These are phyloP conservation scores for Xenus cinereus DNA, from an alignment of 2,113 vertebrate genomes.

Conservation along the genomic window DNA sequence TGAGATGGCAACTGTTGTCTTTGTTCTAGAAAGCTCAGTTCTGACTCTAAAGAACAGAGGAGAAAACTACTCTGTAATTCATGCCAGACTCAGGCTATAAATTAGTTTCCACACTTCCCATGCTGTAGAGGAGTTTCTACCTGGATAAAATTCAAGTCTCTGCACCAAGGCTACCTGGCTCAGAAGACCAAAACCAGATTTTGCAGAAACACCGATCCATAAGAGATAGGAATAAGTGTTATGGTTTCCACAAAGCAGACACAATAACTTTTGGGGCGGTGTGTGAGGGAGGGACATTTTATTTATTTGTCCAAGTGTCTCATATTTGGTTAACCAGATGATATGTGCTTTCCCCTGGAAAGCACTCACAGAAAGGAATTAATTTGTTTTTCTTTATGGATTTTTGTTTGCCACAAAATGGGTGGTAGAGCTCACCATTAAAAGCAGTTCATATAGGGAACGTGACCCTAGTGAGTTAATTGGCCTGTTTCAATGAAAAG, in stretches of 20 bases:
- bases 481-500: slow-evolving; percentile 51
- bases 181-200: neutral
- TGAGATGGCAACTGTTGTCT: neutral
- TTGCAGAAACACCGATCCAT: neutral
- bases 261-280: neutral
- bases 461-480: slow-evolving; percentile 28
- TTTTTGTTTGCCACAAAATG: slow-evolving; percentile 31
- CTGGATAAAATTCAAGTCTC: neutral
- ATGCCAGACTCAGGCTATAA: neutral
- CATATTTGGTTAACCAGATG: neutral
- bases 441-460: slow-evolving; percentile 30
- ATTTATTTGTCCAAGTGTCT: neutral
- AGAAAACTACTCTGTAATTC: neutral
- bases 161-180: neutral
- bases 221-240: neutral
- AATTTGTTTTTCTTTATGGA: neutral
- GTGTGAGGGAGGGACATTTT: neutral
- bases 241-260: neutral
- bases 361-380: neutral
- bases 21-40: neutral
- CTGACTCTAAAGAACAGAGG: neutral
- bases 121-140: neutral
- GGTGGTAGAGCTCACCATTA: neutral
- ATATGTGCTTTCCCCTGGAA: neutral
- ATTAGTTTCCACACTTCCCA: neutral